A percentile compares a stretch with the other conserved stretches of the same genome.
Evolutionary conservation across 2,113 vertebrate genomes (phyloP).

Genomic region (Melanocharis versteri): DNA sequence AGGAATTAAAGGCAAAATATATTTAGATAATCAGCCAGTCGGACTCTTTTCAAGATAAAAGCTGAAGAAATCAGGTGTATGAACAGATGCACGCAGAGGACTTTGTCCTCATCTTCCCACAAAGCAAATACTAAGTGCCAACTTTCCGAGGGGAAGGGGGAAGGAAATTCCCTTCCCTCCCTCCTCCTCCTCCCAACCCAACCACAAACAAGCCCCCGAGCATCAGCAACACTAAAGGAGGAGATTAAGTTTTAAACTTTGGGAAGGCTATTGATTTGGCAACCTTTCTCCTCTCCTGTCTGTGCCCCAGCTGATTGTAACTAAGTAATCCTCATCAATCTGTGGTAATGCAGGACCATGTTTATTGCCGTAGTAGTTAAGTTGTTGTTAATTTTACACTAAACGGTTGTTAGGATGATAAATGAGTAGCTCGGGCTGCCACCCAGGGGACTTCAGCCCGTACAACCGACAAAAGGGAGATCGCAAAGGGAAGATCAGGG

Average conservation of each 20-base stretch:
- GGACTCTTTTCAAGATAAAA: not conserved
- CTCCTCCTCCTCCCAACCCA: not conserved
- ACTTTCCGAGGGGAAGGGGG: not conserved
- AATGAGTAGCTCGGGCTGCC: conserved; percentile 62
- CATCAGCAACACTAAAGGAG: not conserved
- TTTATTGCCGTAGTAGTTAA: conserved; percentile 74
- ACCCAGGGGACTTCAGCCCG: conserved; percentile 62
- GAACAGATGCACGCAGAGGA: conserved; percentile 12
- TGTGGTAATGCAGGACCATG: conserved; percentile 70
- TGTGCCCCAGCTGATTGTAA: conserved; percentile 55
- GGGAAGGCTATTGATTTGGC: conserved; percentile 19
- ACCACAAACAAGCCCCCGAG: not conserved
- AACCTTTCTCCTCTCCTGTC: not conserved
- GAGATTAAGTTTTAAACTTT: conserved; percentile 13
- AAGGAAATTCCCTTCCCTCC: not conserved
- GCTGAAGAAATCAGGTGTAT: not conserved
- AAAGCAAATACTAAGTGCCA: conserved; percentile 25
- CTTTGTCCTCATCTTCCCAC: conserved; percentile 44
- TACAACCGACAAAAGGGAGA: conserved; percentile 37
- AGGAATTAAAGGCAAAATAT: not conserved
- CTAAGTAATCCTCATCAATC: conserved; percentile 71
- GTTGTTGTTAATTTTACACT: conserved; percentile 82
- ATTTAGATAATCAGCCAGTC: not conserved
- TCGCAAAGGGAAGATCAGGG: not conserved
- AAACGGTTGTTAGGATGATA: conserved; percentile 78